phyloP scores from a whole-genome alignment of 2,797 vertebrate genomes.

The Alfaro cultratus region DNA sequence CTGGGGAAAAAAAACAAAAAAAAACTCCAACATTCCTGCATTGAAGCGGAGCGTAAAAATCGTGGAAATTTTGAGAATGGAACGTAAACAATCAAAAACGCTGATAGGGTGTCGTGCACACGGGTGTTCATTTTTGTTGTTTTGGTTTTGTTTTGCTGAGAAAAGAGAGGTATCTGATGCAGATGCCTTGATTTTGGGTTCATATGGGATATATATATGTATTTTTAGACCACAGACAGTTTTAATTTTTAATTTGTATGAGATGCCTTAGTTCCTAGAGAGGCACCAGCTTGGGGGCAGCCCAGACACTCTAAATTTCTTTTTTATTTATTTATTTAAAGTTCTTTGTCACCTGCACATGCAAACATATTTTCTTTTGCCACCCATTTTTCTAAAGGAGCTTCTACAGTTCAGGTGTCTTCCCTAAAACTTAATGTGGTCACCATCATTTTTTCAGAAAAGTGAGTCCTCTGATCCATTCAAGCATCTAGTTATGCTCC shows the following conservation, averaged over 20 bases:
- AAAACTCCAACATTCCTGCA: not conserved
- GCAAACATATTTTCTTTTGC: not conserved
- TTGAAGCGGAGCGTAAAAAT: not conserved
- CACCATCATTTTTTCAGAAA: not conserved
- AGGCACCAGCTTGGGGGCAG: not conserved
- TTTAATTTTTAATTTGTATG: not conserved
- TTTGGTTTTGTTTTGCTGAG: not conserved
- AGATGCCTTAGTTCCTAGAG: not conserved
- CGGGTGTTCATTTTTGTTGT: not conserved
- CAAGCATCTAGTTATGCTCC: not conserved
- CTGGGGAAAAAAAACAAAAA: not conserved
- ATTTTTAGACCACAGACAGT: not conserved
- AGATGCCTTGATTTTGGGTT: not conserved
- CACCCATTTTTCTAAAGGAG: not conserved
- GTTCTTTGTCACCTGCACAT: no score
- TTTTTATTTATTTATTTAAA: not conserved
- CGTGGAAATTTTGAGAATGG: not conserved
- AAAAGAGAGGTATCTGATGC: not conserved
- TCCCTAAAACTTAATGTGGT: not conserved
- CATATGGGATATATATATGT: not conserved
- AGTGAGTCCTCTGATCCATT: not conserved
- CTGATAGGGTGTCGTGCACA: not conserved
- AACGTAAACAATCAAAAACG: not conserved
- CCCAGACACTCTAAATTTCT: not conserved
- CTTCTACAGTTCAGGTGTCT: not conserved